A percentile compares a stretch with the other conserved stretches of the same genome.
Evolutionary conservation across 2,113 vertebrate species (phyloP).

Genomic region (pig (Sus scrofa)): T2T-Sscrofa CM000812.6:180187001-180187500

Average conservation of each 20-base stretch:
- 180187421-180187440: too few relatives aligned
- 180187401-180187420: not conserved
- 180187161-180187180: too few relatives aligned
- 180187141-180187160: not conserved
- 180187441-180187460: not conserved
- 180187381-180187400: not conserved
- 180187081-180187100: constrained; percentile 6
- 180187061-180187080: not conserved
- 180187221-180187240: too few relatives aligned
- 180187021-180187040: not conserved
- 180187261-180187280: too few relatives aligned
- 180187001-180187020: not conserved
- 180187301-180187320: too few relatives aligned
- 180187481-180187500: not conserved
- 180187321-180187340: too few relatives aligned
- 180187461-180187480: not conserved
- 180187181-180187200: not conserved
- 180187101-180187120: not conserved
- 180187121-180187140: not conserved
- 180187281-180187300: too few relatives aligned
- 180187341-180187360: too few relatives aligned
- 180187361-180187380: not conserved
- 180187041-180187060: not conserved
- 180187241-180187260: too few relatives aligned
- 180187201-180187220: too few relatives aligned